These are phyloP conservation scores for Trachelus stipa DNA, from an alignment of 2,888 invertebrate species.

Conservation along the genomic window DNA sequence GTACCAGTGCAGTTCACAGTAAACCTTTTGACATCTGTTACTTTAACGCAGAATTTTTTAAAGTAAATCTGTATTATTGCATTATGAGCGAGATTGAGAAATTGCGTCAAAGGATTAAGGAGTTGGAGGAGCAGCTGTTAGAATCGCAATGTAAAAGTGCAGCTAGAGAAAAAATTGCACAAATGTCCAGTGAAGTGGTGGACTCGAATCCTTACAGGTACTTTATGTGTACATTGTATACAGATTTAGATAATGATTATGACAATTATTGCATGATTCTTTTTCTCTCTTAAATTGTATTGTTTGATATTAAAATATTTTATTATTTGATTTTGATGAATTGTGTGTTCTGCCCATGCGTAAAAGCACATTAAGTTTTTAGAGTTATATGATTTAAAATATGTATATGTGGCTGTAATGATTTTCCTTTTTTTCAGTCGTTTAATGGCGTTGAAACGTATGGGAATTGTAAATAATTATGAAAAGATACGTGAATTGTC, in stretches of 20 bases:
- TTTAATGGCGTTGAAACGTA: slow-evolving; percentile 97
- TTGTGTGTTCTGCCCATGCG: slow-evolving; percentile 6
- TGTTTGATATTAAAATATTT: neutral
- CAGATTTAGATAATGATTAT: neutral
- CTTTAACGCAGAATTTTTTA: neutral
- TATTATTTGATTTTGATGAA: slow-evolving; percentile 11
- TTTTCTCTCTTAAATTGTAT: neutral
- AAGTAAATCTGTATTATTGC: slow-evolving; percentile 41
- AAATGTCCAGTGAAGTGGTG: slow-evolving; percentile 96
- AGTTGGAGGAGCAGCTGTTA: slow-evolving; percentile 75
- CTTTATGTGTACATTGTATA: slow-evolving; percentile 3
- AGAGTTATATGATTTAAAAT: neutral
- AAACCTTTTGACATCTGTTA: neutral
- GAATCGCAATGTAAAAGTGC: slow-evolving; percentile 65
- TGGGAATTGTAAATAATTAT: slow-evolving; percentile 99
- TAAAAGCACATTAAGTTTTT: neutral
- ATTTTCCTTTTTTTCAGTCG: slow-evolving; percentile 74
- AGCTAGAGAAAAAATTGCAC: slow-evolving; percentile 80
- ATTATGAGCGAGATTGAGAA: slow-evolving; percentile 73
- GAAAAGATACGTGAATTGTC: slow-evolving; percentile 90
- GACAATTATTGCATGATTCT: neutral
- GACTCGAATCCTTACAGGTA: slow-evolving; percentile 99
- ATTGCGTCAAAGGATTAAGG: slow-evolving; percentile 73
- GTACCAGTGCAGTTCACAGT: neutral
- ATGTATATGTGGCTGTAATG: neutral